Percentiles rank a stretch among this genome's conserved stretches.
These are phyloP conservation scores for Orestias chungarensis DNA, from an alignment of 2,797 vertebrate species.

Conservation along the genomic window DNA sequence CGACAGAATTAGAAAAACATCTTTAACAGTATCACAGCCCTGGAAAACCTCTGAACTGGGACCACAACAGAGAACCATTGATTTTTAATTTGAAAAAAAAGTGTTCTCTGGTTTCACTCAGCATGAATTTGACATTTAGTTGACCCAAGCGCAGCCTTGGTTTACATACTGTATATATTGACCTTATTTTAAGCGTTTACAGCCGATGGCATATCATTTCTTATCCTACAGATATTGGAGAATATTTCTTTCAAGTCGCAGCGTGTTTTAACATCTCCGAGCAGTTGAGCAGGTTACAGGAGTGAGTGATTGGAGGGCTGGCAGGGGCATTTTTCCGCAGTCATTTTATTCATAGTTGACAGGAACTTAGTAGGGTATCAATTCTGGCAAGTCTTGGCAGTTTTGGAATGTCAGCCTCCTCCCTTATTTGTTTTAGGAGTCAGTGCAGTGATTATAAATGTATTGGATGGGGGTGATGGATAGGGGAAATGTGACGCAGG, in stretches of 20 bases:
- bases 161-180: background rate
- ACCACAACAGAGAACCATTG: background rate
- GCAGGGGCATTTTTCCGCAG: slow-evolving; percentile 43
- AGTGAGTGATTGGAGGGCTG: slow-evolving; percentile 15
- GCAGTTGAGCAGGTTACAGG: slow-evolving; percentile 3
- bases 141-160: background rate
- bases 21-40: background rate
- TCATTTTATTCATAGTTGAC: slow-evolving; percentile 59
- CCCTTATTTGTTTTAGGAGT: background rate
- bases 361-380: slow-evolving; percentile 49
- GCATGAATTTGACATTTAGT: slow-evolving; percentile 7
- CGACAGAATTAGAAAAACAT: slow-evolving; percentile 8
- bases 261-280: slow-evolving; percentile 47
- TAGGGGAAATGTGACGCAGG: slow-evolving; percentile 12
- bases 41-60: background rate
- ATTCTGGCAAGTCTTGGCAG: slow-evolving; percentile 66
- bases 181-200: background rate
- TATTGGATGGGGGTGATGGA: slow-evolving; percentile 23
- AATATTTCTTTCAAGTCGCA: slow-evolving; percentile 48
- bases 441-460: background rate
- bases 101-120: background rate
- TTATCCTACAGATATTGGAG: slow-evolving; percentile 37
- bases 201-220: slow-evolving; percentile 1
- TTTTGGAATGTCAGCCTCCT: slow-evolving; percentile 54
- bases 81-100: background rate